phyloP scores from a whole-genome alignment of 1,140 invertebrate species.

The Solenopsis invicta region DNA sequence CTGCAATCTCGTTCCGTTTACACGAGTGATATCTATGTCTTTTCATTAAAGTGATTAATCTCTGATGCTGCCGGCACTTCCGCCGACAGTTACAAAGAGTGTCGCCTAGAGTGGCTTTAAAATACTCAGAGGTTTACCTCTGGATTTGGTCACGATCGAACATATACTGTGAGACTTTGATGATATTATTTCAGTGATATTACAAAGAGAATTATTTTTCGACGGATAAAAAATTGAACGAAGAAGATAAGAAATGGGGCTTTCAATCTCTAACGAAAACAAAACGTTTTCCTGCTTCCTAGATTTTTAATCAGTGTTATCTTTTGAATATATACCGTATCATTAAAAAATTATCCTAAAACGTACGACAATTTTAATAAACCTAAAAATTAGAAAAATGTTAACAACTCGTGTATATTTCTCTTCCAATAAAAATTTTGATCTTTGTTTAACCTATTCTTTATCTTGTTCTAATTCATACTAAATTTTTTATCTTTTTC shows the following conservation, averaged over 20 bases:
- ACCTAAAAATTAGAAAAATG: not conserved
- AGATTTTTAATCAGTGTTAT: not conserved
- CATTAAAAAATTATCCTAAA: not conserved
- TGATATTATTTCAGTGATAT: constrained; percentile 36
- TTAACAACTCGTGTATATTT: not conserved
- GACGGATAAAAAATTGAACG: not conserved
- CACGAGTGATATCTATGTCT: constrained; percentile 17
- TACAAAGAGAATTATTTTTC: constrained; percentile 31
- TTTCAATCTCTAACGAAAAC: not conserved
- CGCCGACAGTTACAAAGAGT: constrained; percentile 24
- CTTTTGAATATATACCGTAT: not conserved
- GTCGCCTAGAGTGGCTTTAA: constrained; percentile 19
- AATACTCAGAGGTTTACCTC: not conserved
- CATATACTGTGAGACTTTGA: not conserved
- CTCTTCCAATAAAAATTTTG: no score
- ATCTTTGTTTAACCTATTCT: no score
- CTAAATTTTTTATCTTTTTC: no score
- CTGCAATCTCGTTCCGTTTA: constrained; percentile 27
- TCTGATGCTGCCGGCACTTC: constrained; percentile 1
- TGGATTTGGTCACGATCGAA: constrained; percentile 38
- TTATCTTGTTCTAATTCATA: no score
- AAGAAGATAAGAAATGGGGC: not conserved
- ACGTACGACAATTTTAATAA: not conserved
- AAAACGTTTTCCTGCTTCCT: not conserved
- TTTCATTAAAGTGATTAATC: constrained; percentile 65